Conservation (phyloP, 1,140 invertebrate species). For the Campodea augens region DNA sequence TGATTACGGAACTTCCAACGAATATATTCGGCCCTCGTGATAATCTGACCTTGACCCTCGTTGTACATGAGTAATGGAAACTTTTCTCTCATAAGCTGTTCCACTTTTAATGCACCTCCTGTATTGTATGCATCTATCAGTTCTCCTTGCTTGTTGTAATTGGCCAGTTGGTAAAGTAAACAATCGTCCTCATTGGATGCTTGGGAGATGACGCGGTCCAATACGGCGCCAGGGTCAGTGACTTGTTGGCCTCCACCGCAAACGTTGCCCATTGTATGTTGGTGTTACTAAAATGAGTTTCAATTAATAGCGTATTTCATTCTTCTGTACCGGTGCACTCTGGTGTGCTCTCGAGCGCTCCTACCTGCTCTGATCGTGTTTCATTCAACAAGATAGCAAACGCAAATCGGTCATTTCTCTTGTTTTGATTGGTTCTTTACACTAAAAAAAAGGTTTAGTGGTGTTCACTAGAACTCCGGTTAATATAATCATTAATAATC, state of each 20-base stretch:
- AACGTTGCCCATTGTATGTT: conserved; percentile 15
- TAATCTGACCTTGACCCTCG: conserved; percentile 63
- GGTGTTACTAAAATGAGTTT: too few species aligned
- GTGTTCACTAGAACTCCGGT: too few species aligned
- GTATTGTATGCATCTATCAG: conserved; percentile 48
- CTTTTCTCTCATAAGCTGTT: conserved; percentile 69
- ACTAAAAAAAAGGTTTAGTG: too few species aligned
- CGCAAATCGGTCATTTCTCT: too few species aligned
- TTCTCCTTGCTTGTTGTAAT: conserved; percentile 60
- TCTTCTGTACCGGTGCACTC: too few species aligned
- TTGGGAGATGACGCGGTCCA: conserved; percentile 24
- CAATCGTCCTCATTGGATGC: conserved; percentile 66
- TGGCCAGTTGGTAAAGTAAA: conserved; percentile 63
- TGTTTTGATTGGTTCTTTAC: too few species aligned
- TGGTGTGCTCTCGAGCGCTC: too few species aligned
- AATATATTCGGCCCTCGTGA: conserved; percentile 76
- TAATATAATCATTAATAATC: too few species aligned
- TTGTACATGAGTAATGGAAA: conserved; percentile 77
- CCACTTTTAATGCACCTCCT: conserved; percentile 39
- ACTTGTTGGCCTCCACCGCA: conserved; percentile 6
- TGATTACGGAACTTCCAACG: conserved; percentile 82
- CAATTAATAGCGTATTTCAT: too few species aligned
- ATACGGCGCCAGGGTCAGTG: conserved; percentile 20
- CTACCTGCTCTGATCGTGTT: too few species aligned
- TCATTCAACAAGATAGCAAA: too few species aligned